phyloP scores from a whole-genome alignment of 2,113 vertebrate genomes.

The Corythaixoides concolor region DNA sequence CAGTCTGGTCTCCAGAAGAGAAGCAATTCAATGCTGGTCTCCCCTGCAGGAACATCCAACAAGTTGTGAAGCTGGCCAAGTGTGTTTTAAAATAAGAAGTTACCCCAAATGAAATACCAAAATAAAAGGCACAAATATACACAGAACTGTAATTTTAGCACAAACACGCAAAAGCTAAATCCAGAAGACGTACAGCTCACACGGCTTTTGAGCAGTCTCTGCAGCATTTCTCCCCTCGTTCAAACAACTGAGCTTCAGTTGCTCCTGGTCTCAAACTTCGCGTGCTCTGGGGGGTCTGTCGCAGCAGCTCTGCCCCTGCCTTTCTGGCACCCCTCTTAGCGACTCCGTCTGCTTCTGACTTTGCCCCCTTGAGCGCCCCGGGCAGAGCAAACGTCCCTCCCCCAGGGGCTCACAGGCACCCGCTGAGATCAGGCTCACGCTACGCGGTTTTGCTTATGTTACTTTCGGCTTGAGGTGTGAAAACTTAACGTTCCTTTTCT shows the following conservation, averaged over 20 bases:
- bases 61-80: neutral
- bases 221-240: neutral
- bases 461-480: neutral
- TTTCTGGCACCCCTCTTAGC: too few relatives aligned
- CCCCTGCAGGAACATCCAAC: neutral
- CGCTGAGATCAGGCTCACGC: neutral
- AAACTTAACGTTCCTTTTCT: fast-evolving
- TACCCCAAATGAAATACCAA: neutral
- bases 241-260: neutral
- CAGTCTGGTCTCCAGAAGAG: neutral
- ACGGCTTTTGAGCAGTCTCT: neutral
- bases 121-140: neutral
- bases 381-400: neutral
- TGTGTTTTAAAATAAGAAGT: neutral
- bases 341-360: neutral
- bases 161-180: neutral
- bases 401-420: neutral
- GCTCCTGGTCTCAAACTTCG: neutral
- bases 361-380: neutral
- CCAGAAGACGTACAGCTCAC: neutral
- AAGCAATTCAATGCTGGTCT: neutral
- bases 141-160: neutral
- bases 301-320: neutral
- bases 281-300: neutral
- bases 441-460: neutral